phyloP scores from a whole-genome alignment of 1,140 invertebrate species.

The Ceratitis capitata region DNA sequence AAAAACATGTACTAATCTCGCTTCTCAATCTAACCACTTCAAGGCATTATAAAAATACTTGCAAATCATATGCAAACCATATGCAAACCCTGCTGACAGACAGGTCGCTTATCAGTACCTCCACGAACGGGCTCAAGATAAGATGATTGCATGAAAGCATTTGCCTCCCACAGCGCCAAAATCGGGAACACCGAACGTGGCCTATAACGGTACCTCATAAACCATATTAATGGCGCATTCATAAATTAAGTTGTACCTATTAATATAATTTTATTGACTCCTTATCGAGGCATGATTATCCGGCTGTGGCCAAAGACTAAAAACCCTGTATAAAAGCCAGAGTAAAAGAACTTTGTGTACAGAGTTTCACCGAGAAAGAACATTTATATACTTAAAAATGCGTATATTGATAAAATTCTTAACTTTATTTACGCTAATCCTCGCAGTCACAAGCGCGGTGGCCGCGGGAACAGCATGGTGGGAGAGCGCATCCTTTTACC shows the following conservation, averaged over 20 bases:
- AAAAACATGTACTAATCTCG: neutral
- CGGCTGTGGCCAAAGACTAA: too few species aligned
- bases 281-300: neutral
- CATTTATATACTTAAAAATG: neutral
- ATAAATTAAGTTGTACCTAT: neutral
- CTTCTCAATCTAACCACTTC: neutral
- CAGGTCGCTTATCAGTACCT: neutral
- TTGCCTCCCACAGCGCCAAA: neutral
- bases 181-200: neutral
- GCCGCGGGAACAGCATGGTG: constrained; percentile 71
- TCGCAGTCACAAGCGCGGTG: neutral
- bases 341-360: neutral
- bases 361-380: neutral
- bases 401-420: neutral
- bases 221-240: neutral
- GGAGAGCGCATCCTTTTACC: constrained; percentile 77
- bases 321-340: neutral
- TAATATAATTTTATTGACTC: neutral
- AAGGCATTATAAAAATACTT: neutral
- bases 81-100: too few species aligned
- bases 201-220: neutral
- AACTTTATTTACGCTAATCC: neutral
- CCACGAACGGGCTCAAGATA: neutral
- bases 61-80: too few species aligned
- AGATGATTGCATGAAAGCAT: neutral